Evolutionary conservation across 2,797 vertebrate genomes (phyloP), one percentile per base, ranked within the genome.

Genomic region (Phaenicophaeus curvirostris): DNA sequence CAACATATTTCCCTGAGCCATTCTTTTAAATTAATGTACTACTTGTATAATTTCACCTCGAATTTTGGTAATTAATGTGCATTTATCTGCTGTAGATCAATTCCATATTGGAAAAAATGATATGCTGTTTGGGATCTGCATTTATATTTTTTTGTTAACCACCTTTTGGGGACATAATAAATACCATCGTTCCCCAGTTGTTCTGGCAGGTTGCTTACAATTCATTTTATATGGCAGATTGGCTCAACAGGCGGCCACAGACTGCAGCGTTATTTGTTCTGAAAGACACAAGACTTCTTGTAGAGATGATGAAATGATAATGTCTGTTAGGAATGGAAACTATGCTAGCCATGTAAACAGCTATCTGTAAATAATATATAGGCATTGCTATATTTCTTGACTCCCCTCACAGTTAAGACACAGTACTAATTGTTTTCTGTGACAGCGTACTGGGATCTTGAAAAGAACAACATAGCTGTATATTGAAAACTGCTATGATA

Each of bases 351-450:
- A 59, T 6, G 2, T 81, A 88, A 88, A 91, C 15, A 84, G 18
- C 67, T 48, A 90, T 78, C 66, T 86, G 86, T 95, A 95, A 96
- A 92, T 96, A 97, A 93, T 66, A 87, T 15, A 94, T 46, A 73
- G 65, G 23, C 50, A 80, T 66, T 51, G 48, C n/a, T 68, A 73
- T 77, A 69, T 51, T 91, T 78, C 58, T 81, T 67, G 65, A 75
- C 31, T 87, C 28, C 31, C 80, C 44, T 75, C 77, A 50, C 37
- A 67, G 53, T 9, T 21, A 80, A 17, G 30, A 44, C 51, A 58
- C 18, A 44, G 16, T 10, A 54, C 75, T 69, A 84, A 77, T 65
- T 75, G 15, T 55, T 78, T 81, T 75, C 58, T 61, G 15, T 66
- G 27, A 27, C 61, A 71, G 42, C 3, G 16, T 41, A 57, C 54